Evolutionary conservation across 2,797 vertebrate genomes (phyloP).

Genomic region (Nothura maculosa): DNA sequence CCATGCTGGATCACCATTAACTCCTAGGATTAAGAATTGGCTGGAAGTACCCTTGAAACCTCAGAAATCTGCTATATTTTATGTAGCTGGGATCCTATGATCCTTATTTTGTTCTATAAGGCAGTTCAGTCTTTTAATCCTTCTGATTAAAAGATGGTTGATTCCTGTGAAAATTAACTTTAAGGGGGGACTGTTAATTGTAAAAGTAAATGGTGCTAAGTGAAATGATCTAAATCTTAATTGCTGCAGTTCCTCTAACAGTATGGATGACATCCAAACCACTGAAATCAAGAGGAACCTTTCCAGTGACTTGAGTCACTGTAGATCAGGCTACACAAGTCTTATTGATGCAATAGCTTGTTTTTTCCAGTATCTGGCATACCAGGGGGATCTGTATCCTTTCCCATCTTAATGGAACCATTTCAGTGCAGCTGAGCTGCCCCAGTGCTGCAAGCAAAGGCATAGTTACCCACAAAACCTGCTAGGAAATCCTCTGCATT

Average conservation of each 20-base stretch:
- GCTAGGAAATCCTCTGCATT: background rate
- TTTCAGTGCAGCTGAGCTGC: background rate
- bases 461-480: fast-evolving
- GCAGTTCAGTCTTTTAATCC: background rate
- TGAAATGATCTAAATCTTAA: background rate
- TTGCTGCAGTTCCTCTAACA: background rate
- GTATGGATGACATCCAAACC: background rate
- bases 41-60: background rate
- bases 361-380: background rate
- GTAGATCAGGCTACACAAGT: background rate
- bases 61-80: background rate
- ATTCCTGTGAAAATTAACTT: background rate
- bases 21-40: background rate
- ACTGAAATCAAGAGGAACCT: background rate
- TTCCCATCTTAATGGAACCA: background rate
- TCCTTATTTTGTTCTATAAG: fast-evolving
- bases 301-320: background rate
- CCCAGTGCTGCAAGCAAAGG: background rate
- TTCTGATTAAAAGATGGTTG: background rate
- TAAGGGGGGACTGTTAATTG: background rate
- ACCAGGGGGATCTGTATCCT: background rate
- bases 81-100: background rate
- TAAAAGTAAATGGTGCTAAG: background rate
- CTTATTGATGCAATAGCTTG: background rate
- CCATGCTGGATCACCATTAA: background rate